A percentile compares a stretch with the other conserved stretches of the same genome.
Evolutionary conservation across 1,140 invertebrate genomes (phyloP).

Genomic region (Nephila pilipes): DNA sequence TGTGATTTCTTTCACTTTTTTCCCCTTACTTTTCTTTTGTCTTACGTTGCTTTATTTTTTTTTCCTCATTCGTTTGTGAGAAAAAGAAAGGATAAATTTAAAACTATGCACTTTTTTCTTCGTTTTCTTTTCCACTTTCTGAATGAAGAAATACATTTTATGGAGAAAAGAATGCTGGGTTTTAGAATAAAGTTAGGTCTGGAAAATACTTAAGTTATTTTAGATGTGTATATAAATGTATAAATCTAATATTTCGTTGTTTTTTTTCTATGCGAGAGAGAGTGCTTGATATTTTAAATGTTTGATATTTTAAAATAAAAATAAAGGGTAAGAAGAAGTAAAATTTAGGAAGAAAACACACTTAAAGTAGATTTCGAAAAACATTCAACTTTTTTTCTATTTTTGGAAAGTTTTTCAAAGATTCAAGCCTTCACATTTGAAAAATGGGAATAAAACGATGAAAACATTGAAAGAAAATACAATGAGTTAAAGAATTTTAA

Average conservation of each 20-base stretch:
- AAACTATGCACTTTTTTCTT: slow-evolving; percentile 40
- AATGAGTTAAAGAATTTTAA: too few species aligned
- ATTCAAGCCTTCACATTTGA: not conserved
- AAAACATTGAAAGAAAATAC: not conserved
- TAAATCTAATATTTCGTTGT: not conserved
- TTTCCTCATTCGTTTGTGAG: slow-evolving; percentile 54
- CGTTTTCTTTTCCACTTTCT: not conserved
- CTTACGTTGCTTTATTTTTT: slow-evolving; percentile 63
- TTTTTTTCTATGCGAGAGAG: not conserved
- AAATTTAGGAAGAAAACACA: not conserved
- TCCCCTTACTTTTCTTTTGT: slow-evolving; percentile 14
- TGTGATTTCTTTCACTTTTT: slow-evolving; percentile 21
- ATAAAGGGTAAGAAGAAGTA: not conserved
- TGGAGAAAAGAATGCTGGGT: not conserved
- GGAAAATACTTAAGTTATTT: slow-evolving; percentile 17
- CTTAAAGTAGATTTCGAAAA: too few species aligned
- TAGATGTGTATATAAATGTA: slow-evolving; percentile 16
- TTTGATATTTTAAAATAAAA: not conserved
- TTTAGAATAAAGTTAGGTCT: not conserved
- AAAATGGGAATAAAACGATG: not conserved
- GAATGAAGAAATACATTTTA: slow-evolving; percentile 56
- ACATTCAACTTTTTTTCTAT: too few species aligned
- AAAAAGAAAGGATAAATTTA: slow-evolving; percentile 58
- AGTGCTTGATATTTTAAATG: not conserved
- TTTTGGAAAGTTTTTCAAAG: not conserved